These are phyloP conservation scores for Heliconius erato DNA, from an alignment of 2,888 invertebrate species.

Conservation along the genomic window DNA sequence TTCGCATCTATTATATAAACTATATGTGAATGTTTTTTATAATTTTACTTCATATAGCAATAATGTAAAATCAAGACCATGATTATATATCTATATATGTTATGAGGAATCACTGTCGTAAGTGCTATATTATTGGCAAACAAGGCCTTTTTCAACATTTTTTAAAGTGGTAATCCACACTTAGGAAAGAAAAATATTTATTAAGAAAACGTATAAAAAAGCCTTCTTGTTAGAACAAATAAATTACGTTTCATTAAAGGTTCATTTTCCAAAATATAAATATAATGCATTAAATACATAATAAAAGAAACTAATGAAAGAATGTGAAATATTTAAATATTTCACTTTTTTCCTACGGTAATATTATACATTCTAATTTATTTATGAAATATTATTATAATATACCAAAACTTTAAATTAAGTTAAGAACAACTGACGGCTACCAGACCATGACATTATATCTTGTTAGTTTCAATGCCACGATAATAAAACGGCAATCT, in stretches of 20 bases:
- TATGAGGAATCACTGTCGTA: neutral
- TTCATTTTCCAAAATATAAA: no score
- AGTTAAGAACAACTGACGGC: constrained; percentile 1
- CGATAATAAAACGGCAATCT: neutral
- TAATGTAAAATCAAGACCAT: no score
- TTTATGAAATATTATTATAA: neutral
- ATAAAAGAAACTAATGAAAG: neutral
- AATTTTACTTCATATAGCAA: neutral
- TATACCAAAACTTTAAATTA: neutral
- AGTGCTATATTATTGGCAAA: neutral
- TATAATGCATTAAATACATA: neutral
- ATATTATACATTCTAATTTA: neutral
- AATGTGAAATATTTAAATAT: neutral
- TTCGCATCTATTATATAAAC: no score
- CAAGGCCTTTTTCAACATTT: neutral
- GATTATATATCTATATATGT: no score
- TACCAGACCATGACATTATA: constrained; percentile 10
- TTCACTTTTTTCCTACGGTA: neutral
- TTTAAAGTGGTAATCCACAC: no score
- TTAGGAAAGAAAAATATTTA: no score
- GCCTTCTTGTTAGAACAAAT: neutral
- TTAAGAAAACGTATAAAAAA: neutral
- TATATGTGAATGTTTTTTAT: neutral
- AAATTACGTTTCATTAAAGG: no score
- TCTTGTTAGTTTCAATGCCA: constrained; percentile 13